phyloP scores from a whole-genome alignment of 2,888 invertebrate genomes.

The Platycheirus rosarum region DNA sequence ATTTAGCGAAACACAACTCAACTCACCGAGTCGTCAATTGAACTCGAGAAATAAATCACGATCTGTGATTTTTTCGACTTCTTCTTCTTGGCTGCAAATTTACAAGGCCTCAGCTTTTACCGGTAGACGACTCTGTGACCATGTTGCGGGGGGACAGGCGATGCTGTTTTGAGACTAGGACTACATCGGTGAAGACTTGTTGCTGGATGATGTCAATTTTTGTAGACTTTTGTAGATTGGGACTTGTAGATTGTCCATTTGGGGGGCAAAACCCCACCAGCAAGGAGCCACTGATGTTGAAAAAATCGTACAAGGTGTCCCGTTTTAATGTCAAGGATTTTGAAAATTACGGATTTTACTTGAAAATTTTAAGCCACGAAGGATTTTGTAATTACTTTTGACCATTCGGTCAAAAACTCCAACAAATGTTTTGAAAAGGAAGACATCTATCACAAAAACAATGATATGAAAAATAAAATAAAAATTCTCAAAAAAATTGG shows the following conservation, averaged over 20 bases:
- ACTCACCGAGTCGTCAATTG: conserved; percentile 74
- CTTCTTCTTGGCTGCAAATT: conserved; percentile 43
- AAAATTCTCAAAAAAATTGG: not conserved
- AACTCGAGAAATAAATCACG: conserved; percentile 72
- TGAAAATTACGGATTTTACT: not conserved
- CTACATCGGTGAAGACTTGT: conserved; percentile 57
- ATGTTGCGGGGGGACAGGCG: no score
- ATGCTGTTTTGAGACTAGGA: conserved; percentile 8
- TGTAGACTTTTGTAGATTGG: conserved; percentile 68
- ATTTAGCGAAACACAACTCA: conserved; percentile 73
- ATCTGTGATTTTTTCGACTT: conserved; percentile 68
- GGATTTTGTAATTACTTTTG: no score
- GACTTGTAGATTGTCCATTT: conserved; percentile 67
- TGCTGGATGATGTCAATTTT: conserved; percentile 63
- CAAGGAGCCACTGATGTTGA: not conserved
- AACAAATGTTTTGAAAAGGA: no score
- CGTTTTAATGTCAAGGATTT: not conserved
- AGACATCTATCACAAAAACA: no score
- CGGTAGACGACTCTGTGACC: not conserved
- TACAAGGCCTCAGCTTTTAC: conserved; percentile 49
- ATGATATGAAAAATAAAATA: no score
- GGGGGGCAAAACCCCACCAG: conserved; percentile 33
- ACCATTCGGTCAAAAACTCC: no score
- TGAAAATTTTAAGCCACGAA: no score
- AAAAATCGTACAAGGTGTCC: conserved; percentile 9